Percentiles rank a stretch among this genome's conserved stretches.
These are phyloP conservation scores for Brachionus manjavacas DNA, from an alignment of 1,140 invertebrate genomes.

Conservation along the genomic window DNA sequence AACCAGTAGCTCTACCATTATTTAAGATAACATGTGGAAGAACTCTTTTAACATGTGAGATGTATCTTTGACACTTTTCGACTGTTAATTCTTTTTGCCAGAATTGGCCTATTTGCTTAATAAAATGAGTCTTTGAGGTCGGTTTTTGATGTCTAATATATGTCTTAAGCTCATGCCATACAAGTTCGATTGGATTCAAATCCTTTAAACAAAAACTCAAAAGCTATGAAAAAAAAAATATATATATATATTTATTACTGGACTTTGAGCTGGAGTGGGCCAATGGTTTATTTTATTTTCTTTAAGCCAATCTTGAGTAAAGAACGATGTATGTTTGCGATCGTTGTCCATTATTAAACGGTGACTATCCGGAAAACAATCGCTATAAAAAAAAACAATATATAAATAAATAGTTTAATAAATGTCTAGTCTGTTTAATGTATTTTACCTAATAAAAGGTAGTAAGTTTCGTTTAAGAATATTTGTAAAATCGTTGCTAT, in stretches of 20 bases:
- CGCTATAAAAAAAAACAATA: background rate
- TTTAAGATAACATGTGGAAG: background rate
- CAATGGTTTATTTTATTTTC: background rate
- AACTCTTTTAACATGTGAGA: background rate
- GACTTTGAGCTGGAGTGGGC: background rate
- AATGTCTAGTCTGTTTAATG: too few species aligned
- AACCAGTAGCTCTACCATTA: background rate
- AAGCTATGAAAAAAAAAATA: background rate
- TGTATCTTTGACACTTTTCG: background rate
- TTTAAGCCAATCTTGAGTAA: background rate
- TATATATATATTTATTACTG: background rate
- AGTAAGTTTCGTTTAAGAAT: background rate
- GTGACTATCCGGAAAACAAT: background rate
- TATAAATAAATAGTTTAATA: too few species aligned
- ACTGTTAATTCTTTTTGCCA: constrained; percentile 5
- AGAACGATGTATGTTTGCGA: background rate
- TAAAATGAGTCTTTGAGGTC: background rate
- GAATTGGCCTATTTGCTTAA: background rate
- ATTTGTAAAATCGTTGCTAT: constrained; percentile 4
- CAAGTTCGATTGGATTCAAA: constrained; percentile 29
- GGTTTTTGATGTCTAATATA: background rate
- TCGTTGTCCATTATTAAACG: background rate
- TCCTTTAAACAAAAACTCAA: background rate
- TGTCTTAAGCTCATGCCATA: constrained; percentile 1
- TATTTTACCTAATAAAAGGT: background rate